phyloP scores from a whole-genome alignment of 2,888 invertebrate genomes.

The Pardosa pseudoannulata region DNA sequence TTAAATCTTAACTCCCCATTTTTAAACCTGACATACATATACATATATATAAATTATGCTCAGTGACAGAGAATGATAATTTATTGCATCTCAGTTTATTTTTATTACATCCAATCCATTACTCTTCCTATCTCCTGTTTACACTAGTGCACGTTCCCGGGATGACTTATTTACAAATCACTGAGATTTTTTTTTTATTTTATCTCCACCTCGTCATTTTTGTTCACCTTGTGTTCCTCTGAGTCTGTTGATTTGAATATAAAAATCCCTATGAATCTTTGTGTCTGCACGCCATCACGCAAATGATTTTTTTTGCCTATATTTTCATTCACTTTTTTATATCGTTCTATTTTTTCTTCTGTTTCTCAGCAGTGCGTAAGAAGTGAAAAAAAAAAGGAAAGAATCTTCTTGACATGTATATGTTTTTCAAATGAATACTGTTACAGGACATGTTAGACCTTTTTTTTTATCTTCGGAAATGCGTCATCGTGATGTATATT shows the following conservation, averaged over 20 bases:
- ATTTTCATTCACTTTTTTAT: neutral
- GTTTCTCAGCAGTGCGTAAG: neutral
- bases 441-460: no score
- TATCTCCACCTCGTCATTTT: neutral
- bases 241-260: slow-evolving; percentile 59
- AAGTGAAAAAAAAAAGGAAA: neutral
- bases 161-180: slow-evolving; percentile 37
- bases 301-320: neutral
- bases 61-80: no score
- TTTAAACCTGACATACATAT: no score
- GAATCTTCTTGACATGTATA: neutral
- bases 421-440: no score
- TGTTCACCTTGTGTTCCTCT: slow-evolving; percentile 14
- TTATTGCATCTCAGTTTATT: no score
- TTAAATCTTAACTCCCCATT: no score
- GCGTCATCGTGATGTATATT: no score
- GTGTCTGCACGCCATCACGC: slow-evolving; percentile 58
- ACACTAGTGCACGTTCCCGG: slow-evolving; percentile 18
- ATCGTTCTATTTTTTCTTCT: neutral
- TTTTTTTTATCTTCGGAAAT: no score
- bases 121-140: neutral
- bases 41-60: no score
- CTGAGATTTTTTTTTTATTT: slow-evolving; percentile 5
- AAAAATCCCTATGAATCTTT: slow-evolving; percentile 32
- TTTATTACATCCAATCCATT: neutral